phyloP scores from a whole-genome alignment of 2,888 invertebrate species.

The Sipunculus nudus region DNA sequence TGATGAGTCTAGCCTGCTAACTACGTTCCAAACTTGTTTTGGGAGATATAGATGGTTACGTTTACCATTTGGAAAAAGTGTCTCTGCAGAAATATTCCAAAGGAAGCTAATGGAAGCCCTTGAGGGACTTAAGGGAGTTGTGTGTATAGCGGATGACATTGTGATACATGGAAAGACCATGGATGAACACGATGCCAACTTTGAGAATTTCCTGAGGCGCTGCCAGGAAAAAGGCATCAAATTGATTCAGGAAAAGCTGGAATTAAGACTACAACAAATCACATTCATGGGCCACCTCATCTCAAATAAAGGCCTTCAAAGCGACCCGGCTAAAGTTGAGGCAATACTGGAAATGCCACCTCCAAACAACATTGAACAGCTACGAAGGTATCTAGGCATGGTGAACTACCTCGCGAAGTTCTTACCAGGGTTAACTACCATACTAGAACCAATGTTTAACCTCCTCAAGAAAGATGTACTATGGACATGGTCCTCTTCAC shows the following conservation, averaged over 20 bases:
- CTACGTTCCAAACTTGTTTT: slow-evolving; percentile 29
- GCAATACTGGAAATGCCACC: slow-evolving; percentile 30
- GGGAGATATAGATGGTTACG: slow-evolving; percentile 36
- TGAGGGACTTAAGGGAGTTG: slow-evolving; percentile 29
- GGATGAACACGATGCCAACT: slow-evolving; percentile 27
- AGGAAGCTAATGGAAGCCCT: slow-evolving; percentile 27
- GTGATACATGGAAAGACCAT: slow-evolving; percentile 23
- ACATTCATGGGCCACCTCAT: slow-evolving; percentile 34
- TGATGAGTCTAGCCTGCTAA: slow-evolving; percentile 30
- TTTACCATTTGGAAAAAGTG: slow-evolving; percentile 33
- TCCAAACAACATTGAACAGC: slow-evolving; percentile 25
- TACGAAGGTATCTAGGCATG: slow-evolving; percentile 37
- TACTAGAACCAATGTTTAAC: slow-evolving; percentile 23
- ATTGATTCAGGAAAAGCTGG: slow-evolving; percentile 28
- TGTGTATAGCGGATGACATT: slow-evolving; percentile 34
- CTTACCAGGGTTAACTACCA: slow-evolving; percentile 24
- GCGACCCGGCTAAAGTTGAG: slow-evolving; percentile 32
- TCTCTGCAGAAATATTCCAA: slow-evolving; percentile 37
- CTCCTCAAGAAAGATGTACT: too few relatives aligned
- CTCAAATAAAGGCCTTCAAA: slow-evolving; percentile 23
- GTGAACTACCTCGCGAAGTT: slow-evolving; percentile 23
- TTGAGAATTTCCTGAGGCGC: slow-evolving; percentile 20
- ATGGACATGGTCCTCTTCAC: slow-evolving; percentile 35
- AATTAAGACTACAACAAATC: too few relatives aligned
- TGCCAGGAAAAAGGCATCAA: slow-evolving; percentile 27